Conservation (phyloP, 2,888 invertebrate genomes). For the Diarsia rubi region DNA sequence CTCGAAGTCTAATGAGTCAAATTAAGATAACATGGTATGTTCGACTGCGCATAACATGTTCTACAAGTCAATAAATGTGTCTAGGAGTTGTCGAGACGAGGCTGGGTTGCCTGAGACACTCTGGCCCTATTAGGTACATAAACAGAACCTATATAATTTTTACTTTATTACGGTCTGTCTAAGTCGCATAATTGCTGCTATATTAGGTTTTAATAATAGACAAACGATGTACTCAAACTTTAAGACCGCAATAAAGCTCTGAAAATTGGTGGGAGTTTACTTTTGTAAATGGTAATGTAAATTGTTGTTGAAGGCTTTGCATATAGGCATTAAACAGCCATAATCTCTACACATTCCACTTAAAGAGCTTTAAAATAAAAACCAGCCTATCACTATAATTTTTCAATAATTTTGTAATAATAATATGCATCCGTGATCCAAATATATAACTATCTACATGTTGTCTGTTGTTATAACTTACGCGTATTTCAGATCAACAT, state of each 20-base stretch:
- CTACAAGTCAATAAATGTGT: slow-evolving; percentile 82
- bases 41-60: slow-evolving; percentile 78
- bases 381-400: slow-evolving; percentile 43
- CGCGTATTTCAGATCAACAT: slow-evolving; percentile 54
- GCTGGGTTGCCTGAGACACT: slow-evolving; percentile 66
- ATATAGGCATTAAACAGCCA: slow-evolving; percentile 27
- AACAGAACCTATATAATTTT: slow-evolving; percentile 60
- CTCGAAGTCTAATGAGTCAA: slow-evolving; percentile 84
- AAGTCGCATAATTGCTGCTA: slow-evolving; percentile 47
- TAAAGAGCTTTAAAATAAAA: slow-evolving; percentile 41
- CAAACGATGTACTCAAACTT: slow-evolving; percentile 35
- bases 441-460: slow-evolving; percentile 34
- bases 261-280: slow-evolving; percentile 38
- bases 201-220: slow-evolving; percentile 55
- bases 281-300: not conserved
- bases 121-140: slow-evolving; percentile 57
- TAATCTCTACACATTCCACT: slow-evolving; percentile 33
- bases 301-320: slow-evolving; percentile 22
- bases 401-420: slow-evolving; percentile 57
- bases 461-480: slow-evolving; percentile 34
- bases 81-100: slow-evolving; percentile 80
- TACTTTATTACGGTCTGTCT: slow-evolving; percentile 55
- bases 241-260: slow-evolving; percentile 34
- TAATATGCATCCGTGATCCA: slow-evolving; percentile 26
- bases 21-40: slow-evolving; percentile 84